Conservation (phyloP, 2,888 invertebrate species). For the Tenthredo scrophulariae region DNA sequence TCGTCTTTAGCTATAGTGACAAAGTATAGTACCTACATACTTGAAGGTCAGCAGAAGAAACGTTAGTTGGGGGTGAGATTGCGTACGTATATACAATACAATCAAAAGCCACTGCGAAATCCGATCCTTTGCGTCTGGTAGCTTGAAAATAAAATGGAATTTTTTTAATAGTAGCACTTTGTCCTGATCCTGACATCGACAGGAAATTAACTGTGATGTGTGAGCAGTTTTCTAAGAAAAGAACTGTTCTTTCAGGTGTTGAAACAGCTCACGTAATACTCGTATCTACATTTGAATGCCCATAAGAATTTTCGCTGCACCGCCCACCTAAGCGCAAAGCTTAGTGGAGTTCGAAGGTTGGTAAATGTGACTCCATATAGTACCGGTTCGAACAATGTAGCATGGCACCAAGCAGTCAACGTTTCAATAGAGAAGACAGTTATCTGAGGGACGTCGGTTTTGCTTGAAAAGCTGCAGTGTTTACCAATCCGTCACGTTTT, state of each 20-base stretch:
- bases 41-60: background rate
- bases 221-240: background rate
- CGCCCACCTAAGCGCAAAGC: constrained; percentile 6
- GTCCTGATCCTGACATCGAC: background rate
- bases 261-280: constrained; percentile 7
- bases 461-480: background rate
- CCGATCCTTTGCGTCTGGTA: constrained; percentile 21
- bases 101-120: constrained; percentile 30
- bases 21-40: background rate
- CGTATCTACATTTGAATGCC: constrained; percentile 32
- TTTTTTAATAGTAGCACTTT: constrained; percentile 10
- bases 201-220: constrained; percentile 26
- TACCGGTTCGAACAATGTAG: constrained; percentile 8
- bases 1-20: background rate
- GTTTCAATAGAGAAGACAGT: constrained; percentile 9
- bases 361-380: constrained; percentile 23
- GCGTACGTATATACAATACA: background rate
- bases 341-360: constrained; percentile 38
- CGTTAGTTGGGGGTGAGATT: background rate
- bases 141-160: background rate
- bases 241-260: constrained; percentile 26
- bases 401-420: background rate
- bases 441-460: background rate
- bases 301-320: constrained; percentile 16
- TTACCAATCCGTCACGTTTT: background rate